Evolutionary conservation across 2,113 vertebrate genomes (phyloP), one percentile per base, ranked within the genome.

Genomic region (Leptobrachium ailaonicum): DNA sequence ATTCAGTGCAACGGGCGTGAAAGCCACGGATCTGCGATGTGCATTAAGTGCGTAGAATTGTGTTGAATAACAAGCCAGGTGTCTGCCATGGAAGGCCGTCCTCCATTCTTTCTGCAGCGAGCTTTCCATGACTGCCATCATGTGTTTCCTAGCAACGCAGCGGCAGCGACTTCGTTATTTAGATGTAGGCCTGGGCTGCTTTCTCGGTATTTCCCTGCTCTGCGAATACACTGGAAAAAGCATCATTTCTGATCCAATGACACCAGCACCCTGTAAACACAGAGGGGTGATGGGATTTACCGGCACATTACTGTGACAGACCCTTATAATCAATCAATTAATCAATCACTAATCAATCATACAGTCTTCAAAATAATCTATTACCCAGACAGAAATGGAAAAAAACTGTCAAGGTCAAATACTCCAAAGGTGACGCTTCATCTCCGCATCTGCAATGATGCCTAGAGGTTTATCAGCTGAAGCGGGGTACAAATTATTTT

Each of bases 11-110:
- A 12, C 10, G 56, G 47, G 5, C 56, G 3, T 10, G 10, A 58
- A 10, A 7, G 13, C 9, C 13, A 14, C 2, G n/a, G 6, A 20
- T 64, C 62, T 64, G 9, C 2, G 9, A 64, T 32, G 32, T 64
- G 20, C 62, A 32, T 13, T 32, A 64, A 6, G 32, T 32, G 4
- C 14, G 32, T 12, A 58, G 56, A 12, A 14, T 58, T 8, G 20
- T 8, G 56, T 60, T 60, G 56, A 60, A 60, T 60, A 60, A 60
- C 56, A 60, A 64, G 13, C 7, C 62, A 64, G 62, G 62, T 64
- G 62, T 20, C 56, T 13, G 62, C 14, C n/a, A 32, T 9, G 32
- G 62, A 11, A 32, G 62, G 3, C 62, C 20, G 62, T 11, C 62
- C 62, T 64, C 62, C 62, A 64, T 64, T 13, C 62, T 32, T 60